A percentile compares a stretch with the other conserved stretches of the same genome.
Evolutionary conservation across 2,888 invertebrate genomes (phyloP).

Genomic region (Prenolepis imparis): DNA sequence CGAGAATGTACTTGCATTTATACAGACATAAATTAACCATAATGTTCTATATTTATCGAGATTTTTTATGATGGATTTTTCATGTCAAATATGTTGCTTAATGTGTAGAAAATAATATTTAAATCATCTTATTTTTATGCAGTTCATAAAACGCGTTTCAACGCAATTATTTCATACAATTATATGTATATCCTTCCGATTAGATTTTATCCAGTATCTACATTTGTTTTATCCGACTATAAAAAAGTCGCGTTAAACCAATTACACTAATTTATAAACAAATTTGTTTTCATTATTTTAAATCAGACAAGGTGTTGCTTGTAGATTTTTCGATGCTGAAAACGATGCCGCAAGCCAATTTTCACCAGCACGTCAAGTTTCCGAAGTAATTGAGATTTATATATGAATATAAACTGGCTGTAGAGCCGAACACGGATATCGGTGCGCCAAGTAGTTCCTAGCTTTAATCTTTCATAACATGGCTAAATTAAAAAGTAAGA

Average conservation of each 20-base stretch:
- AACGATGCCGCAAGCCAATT: too few relatives aligned
- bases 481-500: too few relatives aligned
- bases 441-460: too few relatives aligned
- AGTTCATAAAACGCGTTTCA: conserved; percentile 7
- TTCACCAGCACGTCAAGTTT: too few relatives aligned
- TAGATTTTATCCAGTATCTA: conserved; percentile 40
- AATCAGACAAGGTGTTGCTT: too few relatives aligned
- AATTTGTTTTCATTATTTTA: too few relatives aligned
- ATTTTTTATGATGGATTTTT: neutral
- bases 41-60: neutral
- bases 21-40: neutral
- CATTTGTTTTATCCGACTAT: conserved; percentile 24
- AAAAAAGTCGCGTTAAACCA: conserved; percentile 54
- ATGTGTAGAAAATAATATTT: conserved; percentile 12
- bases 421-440: too few relatives aligned
- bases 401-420: too few relatives aligned
- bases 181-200: neutral
- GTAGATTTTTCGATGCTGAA: too few relatives aligned
- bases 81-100: neutral
- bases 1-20: neutral
- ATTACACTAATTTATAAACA: too few relatives aligned
- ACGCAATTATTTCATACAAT: conserved; percentile 24
- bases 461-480: too few relatives aligned
- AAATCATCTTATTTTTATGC: neutral
- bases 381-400: too few relatives aligned